These are phyloP conservation scores for Drepanosiphum platanoidis DNA, from an alignment of 2,888 invertebrate genomes.

Conservation along the genomic window DNA sequence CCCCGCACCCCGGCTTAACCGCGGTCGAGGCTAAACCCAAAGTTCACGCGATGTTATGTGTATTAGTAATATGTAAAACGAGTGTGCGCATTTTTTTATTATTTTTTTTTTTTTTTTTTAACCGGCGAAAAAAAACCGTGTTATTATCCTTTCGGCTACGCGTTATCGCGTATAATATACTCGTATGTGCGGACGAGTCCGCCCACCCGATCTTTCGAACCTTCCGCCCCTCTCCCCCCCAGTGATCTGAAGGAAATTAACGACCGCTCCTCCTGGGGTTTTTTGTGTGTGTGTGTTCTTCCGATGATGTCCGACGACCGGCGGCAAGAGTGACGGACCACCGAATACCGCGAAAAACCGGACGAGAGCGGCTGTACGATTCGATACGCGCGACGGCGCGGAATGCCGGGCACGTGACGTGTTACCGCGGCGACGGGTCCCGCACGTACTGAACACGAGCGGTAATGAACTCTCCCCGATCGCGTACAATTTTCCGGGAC, in stretches of 20 bases:
- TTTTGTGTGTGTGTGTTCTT: too few species aligned
- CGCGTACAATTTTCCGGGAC: too few species aligned
- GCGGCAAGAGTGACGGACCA: too few species aligned
- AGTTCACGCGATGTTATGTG: conserved; percentile 27
- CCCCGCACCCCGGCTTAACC: not conserved
- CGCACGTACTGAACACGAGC: too few species aligned
- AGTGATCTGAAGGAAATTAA: not conserved
- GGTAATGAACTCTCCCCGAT: too few species aligned
- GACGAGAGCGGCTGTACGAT: not conserved
- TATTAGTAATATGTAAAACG: not conserved
- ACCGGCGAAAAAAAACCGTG: conserved; percentile 35
- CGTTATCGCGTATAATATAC: not conserved
- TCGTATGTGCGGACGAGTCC: not conserved
- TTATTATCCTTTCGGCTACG: conserved; percentile 39
- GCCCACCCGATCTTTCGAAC: too few species aligned
- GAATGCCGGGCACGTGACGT: too few species aligned
- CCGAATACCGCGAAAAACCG: not conserved
- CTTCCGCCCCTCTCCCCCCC: too few species aligned
- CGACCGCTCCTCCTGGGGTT: not conserved
- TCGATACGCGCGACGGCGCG: too few species aligned
- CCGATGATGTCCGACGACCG: too few species aligned
- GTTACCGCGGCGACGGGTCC: too few species aligned
- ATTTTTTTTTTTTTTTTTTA: not conserved
- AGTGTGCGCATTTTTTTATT: not conserved
- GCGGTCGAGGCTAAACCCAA: conserved; percentile 4